A percentile compares a stretch with the other conserved stretches of the same genome.
phyloP scores from a whole-genome alignment of 2,888 invertebrate species.

The Lithophane ornitopus region DNA sequence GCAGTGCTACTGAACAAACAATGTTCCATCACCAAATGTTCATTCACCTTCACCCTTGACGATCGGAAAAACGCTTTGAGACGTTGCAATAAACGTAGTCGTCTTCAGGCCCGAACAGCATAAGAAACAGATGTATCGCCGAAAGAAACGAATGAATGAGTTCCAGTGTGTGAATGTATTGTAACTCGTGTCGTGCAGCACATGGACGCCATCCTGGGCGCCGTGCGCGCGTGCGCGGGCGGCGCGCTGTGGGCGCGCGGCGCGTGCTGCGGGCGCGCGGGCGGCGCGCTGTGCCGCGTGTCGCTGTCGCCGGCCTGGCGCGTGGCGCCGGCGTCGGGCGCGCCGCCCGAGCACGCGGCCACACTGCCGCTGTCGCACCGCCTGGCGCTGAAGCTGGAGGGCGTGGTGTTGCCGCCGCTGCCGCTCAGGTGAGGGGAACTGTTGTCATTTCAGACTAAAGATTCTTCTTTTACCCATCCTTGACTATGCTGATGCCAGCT shows the following conservation, averaged over 20 bases:
- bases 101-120: neutral
- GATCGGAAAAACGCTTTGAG: neutral
- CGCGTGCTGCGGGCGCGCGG: slow-evolving; percentile 95
- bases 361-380: slow-evolving; percentile 96
- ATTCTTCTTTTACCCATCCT: no score
- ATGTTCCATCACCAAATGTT: neutral
- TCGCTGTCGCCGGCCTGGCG: slow-evolving; percentile 84
- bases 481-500: no score
- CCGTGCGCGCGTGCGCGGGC: slow-evolving; percentile 90
- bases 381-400: slow-evolving; percentile 97
- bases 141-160: neutral
- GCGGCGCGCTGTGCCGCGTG: slow-evolving; percentile 89
- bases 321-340: slow-evolving; percentile 90
- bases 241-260: slow-evolving; percentile 95
- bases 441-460: no score
- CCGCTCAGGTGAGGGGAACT: slow-evolving; percentile 90
- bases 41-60: neutral
- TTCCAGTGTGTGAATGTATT: neutral
- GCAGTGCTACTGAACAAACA: neutral
- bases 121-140: neutral
- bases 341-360: slow-evolving; percentile 94
- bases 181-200: slow-evolving; percentile 69
- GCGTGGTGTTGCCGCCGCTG: slow-evolving; percentile 94
- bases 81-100: neutral
- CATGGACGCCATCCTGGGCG: slow-evolving; percentile 80